Conservation (phyloP, 2,888 invertebrate genomes). For the Heliconius aoede region DNA sequence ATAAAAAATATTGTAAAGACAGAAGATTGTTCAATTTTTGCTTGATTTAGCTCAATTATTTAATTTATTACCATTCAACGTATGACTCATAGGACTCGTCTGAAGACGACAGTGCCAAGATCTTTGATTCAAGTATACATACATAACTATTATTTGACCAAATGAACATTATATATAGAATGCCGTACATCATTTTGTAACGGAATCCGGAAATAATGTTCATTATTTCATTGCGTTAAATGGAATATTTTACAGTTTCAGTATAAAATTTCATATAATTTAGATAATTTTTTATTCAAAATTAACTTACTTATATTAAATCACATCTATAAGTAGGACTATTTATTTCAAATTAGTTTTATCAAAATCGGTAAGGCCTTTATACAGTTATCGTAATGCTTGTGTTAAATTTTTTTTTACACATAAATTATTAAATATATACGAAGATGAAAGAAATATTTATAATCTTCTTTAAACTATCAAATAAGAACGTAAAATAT, state of each 20-base stretch:
- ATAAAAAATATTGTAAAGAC: neutral
- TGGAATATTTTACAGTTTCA: neutral
- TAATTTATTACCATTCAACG: conserved; percentile 2
- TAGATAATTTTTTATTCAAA: neutral
- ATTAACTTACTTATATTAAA: neutral
- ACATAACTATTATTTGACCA: neutral
- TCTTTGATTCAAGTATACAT: neutral
- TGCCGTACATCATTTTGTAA: conserved; percentile 3
- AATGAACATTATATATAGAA: conserved; percentile 11
- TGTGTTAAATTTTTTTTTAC: no score
- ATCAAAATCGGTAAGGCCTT: neutral
- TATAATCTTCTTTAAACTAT: neutral
- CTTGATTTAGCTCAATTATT: conserved; percentile 16
- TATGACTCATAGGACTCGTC: conserved; percentile 10
- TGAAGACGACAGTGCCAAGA: conserved; percentile 19
- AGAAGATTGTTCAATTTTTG: neutral
- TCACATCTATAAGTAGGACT: neutral
- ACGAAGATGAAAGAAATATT: no score
- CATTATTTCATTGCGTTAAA: neutral
- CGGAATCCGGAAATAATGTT: neutral
- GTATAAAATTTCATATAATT: neutral
- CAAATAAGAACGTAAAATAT: neutral
- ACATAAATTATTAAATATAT: no score
- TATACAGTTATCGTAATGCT: neutral
- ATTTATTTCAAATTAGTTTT: no score